phyloP scores from a whole-genome alignment of 2,113 vertebrate species.

The Apodemus sylvaticus region DNA sequence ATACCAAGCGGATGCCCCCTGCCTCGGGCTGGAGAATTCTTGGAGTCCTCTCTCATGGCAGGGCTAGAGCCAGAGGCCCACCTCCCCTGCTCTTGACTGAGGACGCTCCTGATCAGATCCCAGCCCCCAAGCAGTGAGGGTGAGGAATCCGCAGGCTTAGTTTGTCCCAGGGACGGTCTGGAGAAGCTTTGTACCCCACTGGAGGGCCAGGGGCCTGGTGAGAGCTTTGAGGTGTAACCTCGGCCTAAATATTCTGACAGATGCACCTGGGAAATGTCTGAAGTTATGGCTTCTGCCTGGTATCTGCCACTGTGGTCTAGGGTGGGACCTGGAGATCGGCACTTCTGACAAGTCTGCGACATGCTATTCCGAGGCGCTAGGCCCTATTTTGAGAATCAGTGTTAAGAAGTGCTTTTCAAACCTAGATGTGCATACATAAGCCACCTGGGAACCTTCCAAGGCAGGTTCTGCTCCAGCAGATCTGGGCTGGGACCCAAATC shows the following conservation, averaged over 20 bases:
- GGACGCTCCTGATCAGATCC: not conserved
- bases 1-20: not conserved
- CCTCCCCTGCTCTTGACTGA: too few species aligned
- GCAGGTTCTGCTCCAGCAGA: not conserved
- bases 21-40: not conserved
- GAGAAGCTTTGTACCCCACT: not conserved
- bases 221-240: not conserved
- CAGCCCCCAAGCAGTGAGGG: not conserved
- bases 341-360: not conserved
- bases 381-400: not conserved
- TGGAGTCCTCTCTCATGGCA: not conserved
- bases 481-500: not conserved
- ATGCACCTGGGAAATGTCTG: not conserved
- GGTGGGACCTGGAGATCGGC: not conserved
- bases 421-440: not conserved
- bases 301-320: not conserved
- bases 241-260: not conserved
- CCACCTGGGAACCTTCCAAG: not conserved
- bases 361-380: not conserved
- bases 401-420: not conserved
- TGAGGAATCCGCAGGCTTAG: accelerated
- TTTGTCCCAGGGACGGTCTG: too few species aligned
- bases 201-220: accelerated
- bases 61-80: too few species aligned
- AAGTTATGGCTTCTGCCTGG: not conserved